Evolutionary conservation across 2,113 vertebrate species (phyloP).

Genomic region (Balaenoptera acutorostrata): DNA sequence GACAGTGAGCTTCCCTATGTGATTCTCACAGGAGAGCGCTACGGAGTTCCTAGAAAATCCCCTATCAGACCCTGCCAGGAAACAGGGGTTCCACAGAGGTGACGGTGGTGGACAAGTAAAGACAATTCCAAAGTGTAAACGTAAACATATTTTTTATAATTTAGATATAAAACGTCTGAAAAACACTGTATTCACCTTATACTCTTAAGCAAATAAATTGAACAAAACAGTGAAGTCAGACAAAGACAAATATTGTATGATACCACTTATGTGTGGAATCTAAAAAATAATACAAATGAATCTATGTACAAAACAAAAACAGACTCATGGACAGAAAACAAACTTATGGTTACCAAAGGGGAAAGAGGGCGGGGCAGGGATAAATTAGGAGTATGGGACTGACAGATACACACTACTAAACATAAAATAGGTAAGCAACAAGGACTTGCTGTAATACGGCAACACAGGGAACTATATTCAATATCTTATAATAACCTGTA

Average conservation of each 20-base stretch:
- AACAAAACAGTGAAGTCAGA: background rate
- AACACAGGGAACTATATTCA: background rate
- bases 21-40: background rate
- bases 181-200: background rate
- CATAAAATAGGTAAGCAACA: background rate
- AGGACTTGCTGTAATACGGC: background rate
- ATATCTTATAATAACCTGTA: background rate
- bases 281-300: background rate
- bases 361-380: background rate
- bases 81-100: background rate
- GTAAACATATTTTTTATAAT: background rate
- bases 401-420: background rate
- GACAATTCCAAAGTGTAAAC: background rate
- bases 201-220: background rate
- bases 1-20: background rate
- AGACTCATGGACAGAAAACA: background rate
- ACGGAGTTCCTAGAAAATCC: background rate
- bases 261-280: background rate
- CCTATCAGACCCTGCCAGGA: background rate
- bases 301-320: background rate
- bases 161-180: background rate
- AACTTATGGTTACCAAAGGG: background rate
- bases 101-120: background rate
- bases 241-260: background rate
- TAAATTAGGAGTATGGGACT: background rate